Evolutionary conservation across 2,888 invertebrate species (phyloP), one percentile per base, ranked within the genome.

Genomic region (Andrena trimmerana): DNA sequence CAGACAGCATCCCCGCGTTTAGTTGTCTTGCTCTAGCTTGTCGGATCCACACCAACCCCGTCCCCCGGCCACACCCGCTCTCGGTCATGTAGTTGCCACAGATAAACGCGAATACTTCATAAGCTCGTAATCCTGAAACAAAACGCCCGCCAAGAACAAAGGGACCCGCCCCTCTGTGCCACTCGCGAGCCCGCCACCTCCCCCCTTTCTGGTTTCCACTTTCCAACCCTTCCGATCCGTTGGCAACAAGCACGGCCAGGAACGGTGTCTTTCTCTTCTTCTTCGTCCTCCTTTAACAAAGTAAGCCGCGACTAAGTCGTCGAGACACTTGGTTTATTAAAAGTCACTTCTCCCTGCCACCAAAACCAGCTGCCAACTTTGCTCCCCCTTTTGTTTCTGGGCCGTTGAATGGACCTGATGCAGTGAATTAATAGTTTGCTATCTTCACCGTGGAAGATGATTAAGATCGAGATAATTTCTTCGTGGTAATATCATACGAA

Each of bases 71-170:
- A 69, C 48, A 16, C 48, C 60, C 60, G 4, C 16, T 42, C 72
- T 27, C 36, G 70, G 71, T 68, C 66, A 24, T 67, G 78, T 82
- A 78, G 84, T 90, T 84, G 80, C 75, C 81, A 83, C 83, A 88
- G 90, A 91, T 92, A 90, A 91, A 89, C 88, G 86, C 78, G 87
- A 90, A 90, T 91, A 90, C 88, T 91, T 91, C 86, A 90, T 92
- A 90, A 92, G 88, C 90, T 89, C 87, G 82, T 91, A 92, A 91
- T 90, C 90, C 87, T 69, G 77, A 85, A 90, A 91, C 90, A 90
- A 91, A 90, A 87, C 87, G 68, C 65, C 66, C 71, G 81, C 70
- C 83, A 81, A 84, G 87, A 89, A 89, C 87, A 87, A 90, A 88
- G 86, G 80, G 80, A 84, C 62, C 81, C 69, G 60, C 67, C 13